Evolutionary conservation across 1,140 invertebrate genomes (phyloP), one percentile per base, ranked within the genome.

Genomic region (Macrotrachela quadricornifera): DNA sequence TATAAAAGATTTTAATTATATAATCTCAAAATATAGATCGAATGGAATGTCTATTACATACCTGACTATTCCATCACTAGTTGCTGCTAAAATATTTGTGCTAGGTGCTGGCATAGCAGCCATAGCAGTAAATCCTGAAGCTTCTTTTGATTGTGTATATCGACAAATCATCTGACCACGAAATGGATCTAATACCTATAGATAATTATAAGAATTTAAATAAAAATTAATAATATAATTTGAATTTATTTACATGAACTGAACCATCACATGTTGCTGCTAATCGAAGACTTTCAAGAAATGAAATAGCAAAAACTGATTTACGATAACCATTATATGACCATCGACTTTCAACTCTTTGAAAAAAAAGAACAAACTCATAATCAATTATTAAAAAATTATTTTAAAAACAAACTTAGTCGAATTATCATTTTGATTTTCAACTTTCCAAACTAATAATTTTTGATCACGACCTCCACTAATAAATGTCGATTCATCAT

Each of bases 401-500:
- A 8, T 4, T 30, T 30, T 30, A 13, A 41, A 46, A 18, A 16
- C 59, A 69, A 67, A 56, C 64, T 30, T 56, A 59, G 15, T 54
- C 51, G 36, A 2, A 30, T 67, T 67, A 58, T 65, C 67, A 15
- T 63, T 63, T 54, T 83, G 81, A 72, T 83, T 91, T 62, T 85
- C 74, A n/a, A 94, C 69, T 16, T 85, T 87, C 87, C 87, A 96
- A 4, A 95, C 66, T 68, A 86, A 86, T 0, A 95, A 84, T n/a
- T 85, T 92, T 69, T 90, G 91, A 64, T 96, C 90, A 61, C 80
- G 75, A 59, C 78, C 77, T 3, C 83, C 85, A 56, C 83, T 88
- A 67, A 95, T 80, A 63, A 96, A 94, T 65, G 86, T 92, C 61
- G 91, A 91, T 71, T 96, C 90, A 65, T 91, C 92, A 64, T 94